These are phyloP conservation scores for Alauda arvensis DNA, from an alignment of 2,797 vertebrate genomes.

Conservation along the genomic window DNA sequence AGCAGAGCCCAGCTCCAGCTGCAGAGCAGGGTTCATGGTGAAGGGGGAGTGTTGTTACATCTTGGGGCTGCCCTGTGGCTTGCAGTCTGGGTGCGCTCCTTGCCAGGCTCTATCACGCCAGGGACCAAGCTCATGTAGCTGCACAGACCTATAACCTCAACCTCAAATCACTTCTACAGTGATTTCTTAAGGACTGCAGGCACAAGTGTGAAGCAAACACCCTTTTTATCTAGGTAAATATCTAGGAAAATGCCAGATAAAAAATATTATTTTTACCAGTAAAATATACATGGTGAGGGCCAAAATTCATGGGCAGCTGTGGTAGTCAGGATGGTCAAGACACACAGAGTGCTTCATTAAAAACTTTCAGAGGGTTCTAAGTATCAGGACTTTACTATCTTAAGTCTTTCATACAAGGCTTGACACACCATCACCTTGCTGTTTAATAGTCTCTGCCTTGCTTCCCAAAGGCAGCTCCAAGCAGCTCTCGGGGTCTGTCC, in stretches of 20 bases:
- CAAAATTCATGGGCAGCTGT: not conserved
- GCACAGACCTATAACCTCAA: fast-evolving
- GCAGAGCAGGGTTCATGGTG: not conserved
- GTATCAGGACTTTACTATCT: no score
- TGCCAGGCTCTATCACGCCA: not conserved
- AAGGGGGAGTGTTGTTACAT: not conserved
- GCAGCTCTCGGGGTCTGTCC: no score
- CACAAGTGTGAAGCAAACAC: not conserved
- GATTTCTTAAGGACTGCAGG: not conserved
- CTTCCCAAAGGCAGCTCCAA: no score
- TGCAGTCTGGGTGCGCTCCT: not conserved
- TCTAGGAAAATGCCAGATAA: not conserved
- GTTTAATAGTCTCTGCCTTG: no score
- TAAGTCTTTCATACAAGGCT: no score
- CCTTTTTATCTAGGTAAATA: no score
- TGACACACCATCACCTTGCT: no score
- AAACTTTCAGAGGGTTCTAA: no score
- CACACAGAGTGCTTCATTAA: no score
- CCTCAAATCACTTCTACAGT: not conserved
- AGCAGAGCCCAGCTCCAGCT: not conserved
- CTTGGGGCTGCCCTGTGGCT: not conserved
- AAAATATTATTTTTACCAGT: not conserved
- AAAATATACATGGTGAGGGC: not conserved
- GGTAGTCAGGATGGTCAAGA: no score
- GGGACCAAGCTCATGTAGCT: fast-evolving